These are phyloP conservation scores for Limnothrissa miodon DNA, from an alignment of 2,113 vertebrate genomes.

Conservation along the genomic window DNA sequence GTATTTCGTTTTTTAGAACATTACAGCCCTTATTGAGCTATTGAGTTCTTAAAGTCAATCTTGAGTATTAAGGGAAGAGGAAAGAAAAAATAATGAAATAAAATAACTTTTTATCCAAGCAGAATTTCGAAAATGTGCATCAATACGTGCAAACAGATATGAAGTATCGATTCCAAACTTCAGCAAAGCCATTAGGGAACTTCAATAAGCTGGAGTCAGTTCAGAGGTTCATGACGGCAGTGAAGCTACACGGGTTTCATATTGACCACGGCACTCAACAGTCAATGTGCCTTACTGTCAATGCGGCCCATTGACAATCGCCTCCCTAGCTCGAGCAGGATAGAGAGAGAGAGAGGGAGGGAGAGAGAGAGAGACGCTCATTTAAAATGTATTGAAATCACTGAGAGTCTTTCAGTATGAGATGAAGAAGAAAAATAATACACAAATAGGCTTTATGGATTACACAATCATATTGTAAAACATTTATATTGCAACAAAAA, in stretches of 20 bases:
- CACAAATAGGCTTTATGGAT: slow-evolving; percentile 64
- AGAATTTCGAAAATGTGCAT: background rate
- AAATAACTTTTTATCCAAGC: background rate
- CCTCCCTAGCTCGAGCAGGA: background rate
- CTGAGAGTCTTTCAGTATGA: background rate
- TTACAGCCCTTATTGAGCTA: background rate
- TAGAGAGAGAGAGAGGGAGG: background rate
- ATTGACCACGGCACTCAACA: background rate
- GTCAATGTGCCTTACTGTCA: slow-evolving; percentile 4
- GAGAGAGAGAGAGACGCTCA: background rate
- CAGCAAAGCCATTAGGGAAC: background rate
- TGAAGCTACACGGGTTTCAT: background rate
- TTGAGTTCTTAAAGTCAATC: background rate
- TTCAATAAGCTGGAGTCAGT: background rate
- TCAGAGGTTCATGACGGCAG: background rate
- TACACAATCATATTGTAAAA: slow-evolving; percentile 53
- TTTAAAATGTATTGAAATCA: slow-evolving; percentile 17
- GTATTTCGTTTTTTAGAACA: background rate
- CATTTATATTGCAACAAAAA: slow-evolving; percentile 60
- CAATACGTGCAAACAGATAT: slow-evolving; percentile 8
- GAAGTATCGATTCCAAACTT: slow-evolving; percentile 7
- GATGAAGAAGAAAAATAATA: background rate
- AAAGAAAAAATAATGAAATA: background rate
- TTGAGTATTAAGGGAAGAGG: background rate
- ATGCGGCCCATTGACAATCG: background rate